Conservation (phyloP, 1,140 invertebrate species). For the Ylistrum balloti region DNA sequence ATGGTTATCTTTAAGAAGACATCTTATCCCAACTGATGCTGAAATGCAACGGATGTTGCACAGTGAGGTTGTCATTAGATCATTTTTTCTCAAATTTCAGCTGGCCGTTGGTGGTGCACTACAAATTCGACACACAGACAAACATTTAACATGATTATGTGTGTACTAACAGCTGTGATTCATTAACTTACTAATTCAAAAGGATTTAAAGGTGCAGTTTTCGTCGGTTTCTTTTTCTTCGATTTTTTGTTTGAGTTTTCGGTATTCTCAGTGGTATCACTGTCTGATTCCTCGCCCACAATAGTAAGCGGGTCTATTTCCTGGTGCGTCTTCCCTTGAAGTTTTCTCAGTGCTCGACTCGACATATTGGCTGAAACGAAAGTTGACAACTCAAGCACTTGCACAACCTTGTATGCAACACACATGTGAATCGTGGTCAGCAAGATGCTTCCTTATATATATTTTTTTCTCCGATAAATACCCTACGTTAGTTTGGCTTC, state of each 20-base stretch:
- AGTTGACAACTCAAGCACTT: slow-evolving; percentile 33
- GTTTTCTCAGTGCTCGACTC: slow-evolving; percentile 86
- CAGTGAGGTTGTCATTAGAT: too few relatives aligned
- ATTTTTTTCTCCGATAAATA: too few relatives aligned
- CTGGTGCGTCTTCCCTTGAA: slow-evolving; percentile 84
- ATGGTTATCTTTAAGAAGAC: too few relatives aligned
- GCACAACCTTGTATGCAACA: background rate
- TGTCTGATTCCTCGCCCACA: slow-evolving; percentile 81
- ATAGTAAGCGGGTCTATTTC: slow-evolving; percentile 66
- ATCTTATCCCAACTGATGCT: too few relatives aligned
- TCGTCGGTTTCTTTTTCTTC: slow-evolving; percentile 79
- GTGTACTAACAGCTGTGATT: too few relatives aligned
- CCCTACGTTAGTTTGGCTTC: too few relatives aligned
- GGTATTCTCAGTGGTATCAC: slow-evolving; percentile 78
- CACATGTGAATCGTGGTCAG: background rate
- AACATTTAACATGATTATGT: too few relatives aligned
- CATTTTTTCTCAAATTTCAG: too few relatives aligned
- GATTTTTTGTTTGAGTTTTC: slow-evolving; percentile 76
- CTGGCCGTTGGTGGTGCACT: too few relatives aligned
- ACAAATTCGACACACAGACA: too few relatives aligned
- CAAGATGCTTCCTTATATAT: background rate
- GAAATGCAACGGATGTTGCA: too few relatives aligned
- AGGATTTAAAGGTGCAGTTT: slow-evolving; percentile 83
- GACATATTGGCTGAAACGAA: slow-evolving; percentile 84
- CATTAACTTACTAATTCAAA: slow-evolving; percentile 85